Conservation (phyloP, 2,888 invertebrate species). For the Eudemis profundana region DNA sequence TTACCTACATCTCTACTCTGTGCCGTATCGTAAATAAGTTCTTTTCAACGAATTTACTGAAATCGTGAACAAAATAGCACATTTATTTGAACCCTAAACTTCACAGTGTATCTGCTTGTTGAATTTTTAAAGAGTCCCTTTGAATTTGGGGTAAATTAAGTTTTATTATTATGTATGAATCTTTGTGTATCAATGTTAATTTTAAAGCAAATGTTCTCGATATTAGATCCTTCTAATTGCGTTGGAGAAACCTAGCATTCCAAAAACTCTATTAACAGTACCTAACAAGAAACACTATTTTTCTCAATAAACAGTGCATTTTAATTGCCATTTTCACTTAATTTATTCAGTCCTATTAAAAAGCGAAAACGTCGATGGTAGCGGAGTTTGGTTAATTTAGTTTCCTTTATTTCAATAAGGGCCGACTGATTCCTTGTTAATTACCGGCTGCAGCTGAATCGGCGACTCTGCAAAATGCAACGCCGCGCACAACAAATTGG, state of each 20-base stretch:
- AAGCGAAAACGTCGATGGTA: conserved; percentile 17
- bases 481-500: conserved; percentile 56
- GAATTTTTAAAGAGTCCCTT: background rate
- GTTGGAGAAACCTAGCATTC: background rate
- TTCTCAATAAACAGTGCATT: conserved; percentile 18
- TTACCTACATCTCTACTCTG: conserved; percentile 8
- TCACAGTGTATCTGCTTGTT: background rate
- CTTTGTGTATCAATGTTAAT: no score
- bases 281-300: background rate
- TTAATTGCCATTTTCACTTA: conserved; percentile 31
- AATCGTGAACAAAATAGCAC: conserved; percentile 29
- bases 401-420: conserved; percentile 73
- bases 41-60: conserved; percentile 19
- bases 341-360: conserved; percentile 34
- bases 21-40: conserved; percentile 19
- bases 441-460: conserved; percentile 66
- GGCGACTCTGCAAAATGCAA: conserved; percentile 52
- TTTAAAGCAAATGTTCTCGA: background rate
- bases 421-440: conserved; percentile 75
- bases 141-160: background rate
- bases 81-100: conserved; percentile 4
- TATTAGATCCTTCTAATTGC: background rate
- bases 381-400: conserved; percentile 62
- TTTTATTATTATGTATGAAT: no score
- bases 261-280: background rate